These are phyloP conservation scores for Grallaria varia DNA, from an alignment of 2,113 vertebrate genomes.

Conservation along the genomic window DNA sequence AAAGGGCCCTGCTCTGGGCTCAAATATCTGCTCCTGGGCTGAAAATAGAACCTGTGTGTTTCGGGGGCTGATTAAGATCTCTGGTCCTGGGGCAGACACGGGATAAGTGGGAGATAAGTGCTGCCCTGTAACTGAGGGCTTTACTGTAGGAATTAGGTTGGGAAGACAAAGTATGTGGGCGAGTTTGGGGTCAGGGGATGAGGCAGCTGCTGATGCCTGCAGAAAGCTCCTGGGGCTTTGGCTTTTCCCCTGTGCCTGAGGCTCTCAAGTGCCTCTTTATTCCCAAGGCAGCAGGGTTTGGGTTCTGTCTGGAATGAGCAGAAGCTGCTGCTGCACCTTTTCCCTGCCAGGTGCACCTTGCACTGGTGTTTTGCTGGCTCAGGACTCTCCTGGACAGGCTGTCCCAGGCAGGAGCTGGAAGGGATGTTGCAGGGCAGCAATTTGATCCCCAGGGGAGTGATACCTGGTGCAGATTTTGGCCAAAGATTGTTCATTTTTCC, in stretches of 20 bases:
- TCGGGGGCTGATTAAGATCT: slow-evolving; percentile 32
- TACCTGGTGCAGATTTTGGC: background rate
- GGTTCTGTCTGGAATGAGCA: background rate
- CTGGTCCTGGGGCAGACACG: background rate
- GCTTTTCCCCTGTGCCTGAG: background rate
- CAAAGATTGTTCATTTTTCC: background rate
- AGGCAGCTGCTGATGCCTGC: background rate
- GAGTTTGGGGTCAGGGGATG: background rate
- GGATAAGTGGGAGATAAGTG: background rate
- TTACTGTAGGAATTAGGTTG: background rate
- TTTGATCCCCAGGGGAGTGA: fast-evolving
- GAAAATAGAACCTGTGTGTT: slow-evolving; percentile 26
- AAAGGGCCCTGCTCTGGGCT: background rate
- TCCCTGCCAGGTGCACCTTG: background rate
- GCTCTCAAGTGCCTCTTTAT: background rate
- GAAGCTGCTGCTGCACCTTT: background rate
- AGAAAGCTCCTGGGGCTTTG: background rate
- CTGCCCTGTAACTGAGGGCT: background rate
- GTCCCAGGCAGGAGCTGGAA: background rate
- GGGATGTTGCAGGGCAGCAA: background rate
- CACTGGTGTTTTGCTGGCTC: background rate
- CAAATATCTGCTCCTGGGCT: background rate
- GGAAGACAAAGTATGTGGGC: background rate
- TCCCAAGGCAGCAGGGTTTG: background rate
- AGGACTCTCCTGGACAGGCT: background rate